Conservation (phyloP, 2,113 vertebrate species). For the Murina feae region DNA sequence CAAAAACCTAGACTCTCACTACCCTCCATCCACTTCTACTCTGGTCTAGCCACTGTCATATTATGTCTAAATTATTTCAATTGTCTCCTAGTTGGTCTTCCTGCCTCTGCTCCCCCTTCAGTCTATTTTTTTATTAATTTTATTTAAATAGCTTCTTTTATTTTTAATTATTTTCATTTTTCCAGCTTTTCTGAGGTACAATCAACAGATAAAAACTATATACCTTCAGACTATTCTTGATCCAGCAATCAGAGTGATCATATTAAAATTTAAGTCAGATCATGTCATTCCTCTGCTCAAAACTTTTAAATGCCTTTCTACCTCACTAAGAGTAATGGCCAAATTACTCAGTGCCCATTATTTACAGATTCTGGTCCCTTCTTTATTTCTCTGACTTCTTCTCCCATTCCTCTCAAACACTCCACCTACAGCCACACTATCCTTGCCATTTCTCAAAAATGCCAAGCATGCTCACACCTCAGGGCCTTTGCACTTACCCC, state of each 20-base stretch:
- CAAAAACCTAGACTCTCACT: not conserved
- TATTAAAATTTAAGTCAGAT: conserved; percentile 9
- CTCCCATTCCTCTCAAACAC: not conserved
- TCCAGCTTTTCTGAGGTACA: not conserved
- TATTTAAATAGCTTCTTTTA: not conserved
- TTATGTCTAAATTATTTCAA: conserved; percentile 16
- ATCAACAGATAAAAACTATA: not conserved
- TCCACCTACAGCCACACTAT: not conserved
- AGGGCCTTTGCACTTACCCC: not conserved
- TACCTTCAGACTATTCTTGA: not conserved
- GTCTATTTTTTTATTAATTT: not conserved
- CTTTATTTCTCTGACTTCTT: not conserved
- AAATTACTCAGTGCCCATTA: not conserved
- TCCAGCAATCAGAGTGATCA: not conserved
- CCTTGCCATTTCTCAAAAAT: not conserved
- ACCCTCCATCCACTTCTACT: not conserved
- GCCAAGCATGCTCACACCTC: not conserved
- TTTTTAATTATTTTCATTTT: not conserved
- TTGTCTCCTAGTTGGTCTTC: not conserved
- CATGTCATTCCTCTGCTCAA: conserved; percentile 17
- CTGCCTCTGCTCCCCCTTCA: not conserved
- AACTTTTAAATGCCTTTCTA: not conserved
- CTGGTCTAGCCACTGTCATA: not conserved
- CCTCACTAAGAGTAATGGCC: not conserved
- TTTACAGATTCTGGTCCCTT: not conserved